Percentiles rank a stretch among this genome's conserved stretches.
These are phyloP conservation scores for Chaetorhynchus papuensis DNA, from an alignment of 2,113 vertebrate genomes.

Conservation along the genomic window DNA sequence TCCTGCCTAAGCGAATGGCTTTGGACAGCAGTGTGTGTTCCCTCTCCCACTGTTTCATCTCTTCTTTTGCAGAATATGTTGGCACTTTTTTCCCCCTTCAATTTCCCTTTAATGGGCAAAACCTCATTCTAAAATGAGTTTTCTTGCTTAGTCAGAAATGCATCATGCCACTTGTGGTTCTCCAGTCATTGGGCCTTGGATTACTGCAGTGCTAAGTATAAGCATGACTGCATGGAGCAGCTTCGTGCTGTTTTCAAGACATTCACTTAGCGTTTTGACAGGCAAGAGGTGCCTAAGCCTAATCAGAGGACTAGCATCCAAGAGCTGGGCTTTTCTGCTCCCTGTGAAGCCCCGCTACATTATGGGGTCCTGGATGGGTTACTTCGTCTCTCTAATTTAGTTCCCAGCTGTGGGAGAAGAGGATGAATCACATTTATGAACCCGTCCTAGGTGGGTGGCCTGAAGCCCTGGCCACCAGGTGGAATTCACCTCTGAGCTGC, in stretches of 20 bases:
- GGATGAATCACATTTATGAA: neutral
- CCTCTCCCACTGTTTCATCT: neutral
- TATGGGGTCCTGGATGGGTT: neutral
- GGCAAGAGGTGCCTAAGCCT: neutral
- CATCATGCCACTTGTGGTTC: conserved; percentile 22
- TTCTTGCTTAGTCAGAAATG: conserved; percentile 53
- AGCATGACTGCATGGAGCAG: conserved; percentile 29
- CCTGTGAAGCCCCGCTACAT: neutral
- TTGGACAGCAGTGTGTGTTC: neutral
- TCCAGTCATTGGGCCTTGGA: conserved; percentile 3
- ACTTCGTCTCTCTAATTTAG: neutral
- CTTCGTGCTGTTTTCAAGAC: neutral
- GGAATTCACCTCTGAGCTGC: neutral
- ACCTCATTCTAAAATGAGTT: conserved; percentile 27
- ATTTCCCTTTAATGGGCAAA: conserved; percentile 39
- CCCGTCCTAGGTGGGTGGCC: neutral
- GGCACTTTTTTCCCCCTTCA: neutral
- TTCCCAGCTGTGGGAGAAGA: neutral
- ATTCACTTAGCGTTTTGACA: conserved; percentile 22
- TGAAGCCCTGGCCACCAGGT: neutral
- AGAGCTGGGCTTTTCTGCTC: neutral
- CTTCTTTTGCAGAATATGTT: neutral
- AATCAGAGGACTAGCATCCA: neutral
- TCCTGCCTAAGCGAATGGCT: neutral
- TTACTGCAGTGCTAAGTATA: conserved; percentile 45